Evolutionary conservation across 1,140 invertebrate genomes (phyloP), one percentile per base, ranked within the genome.

Genomic region (Gonioctena quinquepunctata): DNA sequence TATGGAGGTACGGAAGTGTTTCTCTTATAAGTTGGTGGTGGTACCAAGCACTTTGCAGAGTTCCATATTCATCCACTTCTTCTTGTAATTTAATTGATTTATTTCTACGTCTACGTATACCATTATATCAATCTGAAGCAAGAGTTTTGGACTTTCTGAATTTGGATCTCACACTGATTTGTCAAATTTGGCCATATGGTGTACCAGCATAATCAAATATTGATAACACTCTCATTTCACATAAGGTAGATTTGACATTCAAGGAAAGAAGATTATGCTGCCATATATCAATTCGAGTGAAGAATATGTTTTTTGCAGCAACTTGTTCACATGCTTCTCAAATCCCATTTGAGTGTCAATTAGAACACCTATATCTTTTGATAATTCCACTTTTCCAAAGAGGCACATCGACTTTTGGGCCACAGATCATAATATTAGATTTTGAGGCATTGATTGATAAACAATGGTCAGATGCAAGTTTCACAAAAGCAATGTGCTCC

Each of bases 51-150:
- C 33, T 42, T 19, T 50, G 48, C n/a, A 66, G 25, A 25, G 16
- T 27, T n/a, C 7, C 66, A 67, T 67, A 59, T 16, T n/a, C 22
- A 67, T 21, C 21, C 28, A 67, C 28, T n/a, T 16, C 4, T 27
- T 67, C 52, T 33, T 16, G n/a, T 27, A 59, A 60, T 27, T 67
- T 60, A 59, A 60, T 50, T 21, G 56, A 19, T 16, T 60, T 57
- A 21, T 19, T 18, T 57, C 22, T 13, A 21, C 22, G n/a, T 18
- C 23, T 67, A 22, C n/a, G 16, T 21, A 67, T 67, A 33, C 56
- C 52, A 67, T n/a, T 67, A 59, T n/a, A 59, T 67, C 3, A 67
- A 25, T 18, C 66, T 59, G 13, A 67, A 18, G 60, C 66, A 67
- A 27, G 66, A 67, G 50, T 67, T 67, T 25, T 67, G 66, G 2